These are phyloP conservation scores for Formicarius rufipectus DNA, from an alignment of 2,113 vertebrate genomes.

Conservation along the genomic window DNA sequence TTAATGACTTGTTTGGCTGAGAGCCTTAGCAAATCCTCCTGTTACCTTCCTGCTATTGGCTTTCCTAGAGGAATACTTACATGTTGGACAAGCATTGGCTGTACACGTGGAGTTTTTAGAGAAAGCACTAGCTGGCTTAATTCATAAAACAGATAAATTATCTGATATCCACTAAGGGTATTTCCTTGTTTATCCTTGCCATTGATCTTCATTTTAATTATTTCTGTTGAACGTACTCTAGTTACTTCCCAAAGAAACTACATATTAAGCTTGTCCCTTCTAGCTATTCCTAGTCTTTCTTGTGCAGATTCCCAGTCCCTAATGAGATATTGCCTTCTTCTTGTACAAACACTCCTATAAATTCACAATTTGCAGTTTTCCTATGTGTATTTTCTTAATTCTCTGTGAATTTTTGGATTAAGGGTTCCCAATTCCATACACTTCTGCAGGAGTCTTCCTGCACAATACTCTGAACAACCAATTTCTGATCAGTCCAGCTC, in stretches of 20 bases:
- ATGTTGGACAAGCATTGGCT: not conserved
- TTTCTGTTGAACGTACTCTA: not conserved
- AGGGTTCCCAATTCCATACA: not conserved
- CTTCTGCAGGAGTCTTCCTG: not conserved
- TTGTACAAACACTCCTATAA: slow-evolving; percentile 3
- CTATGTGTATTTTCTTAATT: slow-evolving; percentile 40
- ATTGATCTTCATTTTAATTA: slow-evolving; percentile 14
- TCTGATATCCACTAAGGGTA: not conserved
- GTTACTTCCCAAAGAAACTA: slow-evolving; percentile 17
- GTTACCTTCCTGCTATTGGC: not conserved
- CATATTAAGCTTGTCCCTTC: slow-evolving; percentile 18
- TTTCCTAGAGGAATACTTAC: not conserved
- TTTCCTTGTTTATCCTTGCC: slow-evolving; percentile 21
- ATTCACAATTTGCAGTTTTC: not conserved
- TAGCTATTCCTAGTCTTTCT: slow-evolving; percentile 9
- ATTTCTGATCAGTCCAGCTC: not conserved
- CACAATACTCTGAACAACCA: not conserved
- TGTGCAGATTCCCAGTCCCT: not conserved
- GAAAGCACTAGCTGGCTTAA: not conserved
- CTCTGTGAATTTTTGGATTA: not conserved
- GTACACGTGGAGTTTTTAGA: not conserved
- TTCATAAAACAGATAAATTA: not conserved
- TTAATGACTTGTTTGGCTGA: not conserved
- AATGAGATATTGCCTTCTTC: not conserved
- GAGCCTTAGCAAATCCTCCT: not conserved